Percentiles rank a stretch among this genome's conserved stretches.
These are phyloP conservation scores for Thaumatotibia leucotreta DNA, from an alignment of 1,140 invertebrate genomes.

Conservation along the genomic window DNA sequence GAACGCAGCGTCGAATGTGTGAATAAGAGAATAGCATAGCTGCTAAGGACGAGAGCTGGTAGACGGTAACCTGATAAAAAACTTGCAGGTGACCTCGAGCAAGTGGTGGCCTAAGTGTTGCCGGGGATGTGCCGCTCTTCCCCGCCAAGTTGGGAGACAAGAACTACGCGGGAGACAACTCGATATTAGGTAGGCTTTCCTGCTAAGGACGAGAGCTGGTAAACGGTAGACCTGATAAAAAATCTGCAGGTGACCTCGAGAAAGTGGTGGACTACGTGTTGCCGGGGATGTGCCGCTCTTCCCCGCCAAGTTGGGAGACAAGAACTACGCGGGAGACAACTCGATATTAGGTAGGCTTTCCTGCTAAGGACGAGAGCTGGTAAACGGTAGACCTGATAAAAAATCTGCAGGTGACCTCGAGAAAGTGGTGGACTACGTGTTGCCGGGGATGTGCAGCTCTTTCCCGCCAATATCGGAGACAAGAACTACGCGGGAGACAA, in stretches of 20 bases:
- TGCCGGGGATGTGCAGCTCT: slow-evolving; percentile 78
- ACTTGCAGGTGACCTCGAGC: slow-evolving; percentile 72
- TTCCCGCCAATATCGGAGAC: slow-evolving; percentile 74
- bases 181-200: slow-evolving; percentile 79
- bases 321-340: slow-evolving; percentile 79
- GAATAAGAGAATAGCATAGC: too few species aligned
- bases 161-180: slow-evolving; percentile 79
- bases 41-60: too few species aligned
- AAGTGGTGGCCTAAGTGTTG: slow-evolving; percentile 74
- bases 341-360: slow-evolving; percentile 78
- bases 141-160: slow-evolving; percentile 71
- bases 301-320: slow-evolving; percentile 71
- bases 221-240: slow-evolving; percentile 78
- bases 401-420: slow-evolving; percentile 71
- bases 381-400: slow-evolving; percentile 78
- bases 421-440: slow-evolving; percentile 71
- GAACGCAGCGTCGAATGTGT: too few species aligned
- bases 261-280: slow-evolving; percentile 74
- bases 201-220: too few species aligned
- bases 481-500: slow-evolving; percentile 79
- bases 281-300: slow-evolving; percentile 78
- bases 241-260: slow-evolving; percentile 72
- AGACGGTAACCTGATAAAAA: too few species aligned
- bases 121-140: slow-evolving; percentile 79
- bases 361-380: too few species aligned